Percentiles rank a stretch among this genome's conserved stretches.
Evolutionary conservation across 2,797 vertebrate genomes (phyloP).

Genomic region (Ispidina lecontei): DNA sequence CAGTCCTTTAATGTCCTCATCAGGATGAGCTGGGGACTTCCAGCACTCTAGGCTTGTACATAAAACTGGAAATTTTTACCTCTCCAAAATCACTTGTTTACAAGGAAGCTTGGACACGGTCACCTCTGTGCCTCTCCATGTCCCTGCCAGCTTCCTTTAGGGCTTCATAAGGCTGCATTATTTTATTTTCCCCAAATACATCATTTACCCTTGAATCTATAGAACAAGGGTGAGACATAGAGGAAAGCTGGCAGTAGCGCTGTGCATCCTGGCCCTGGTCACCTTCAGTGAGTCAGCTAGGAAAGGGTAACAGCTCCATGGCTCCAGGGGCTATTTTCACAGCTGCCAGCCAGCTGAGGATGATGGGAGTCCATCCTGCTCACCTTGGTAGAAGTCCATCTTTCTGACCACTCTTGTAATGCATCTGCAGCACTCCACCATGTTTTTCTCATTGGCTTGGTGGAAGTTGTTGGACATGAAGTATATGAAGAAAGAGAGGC

Average conservation of each 20-base stretch:
- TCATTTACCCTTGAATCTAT: neutral
- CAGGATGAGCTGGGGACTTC: conserved; percentile 12
- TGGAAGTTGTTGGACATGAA: neutral
- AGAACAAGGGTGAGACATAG: neutral
- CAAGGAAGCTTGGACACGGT: neutral
- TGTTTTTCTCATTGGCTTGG: neutral
- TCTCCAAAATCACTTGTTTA: conserved; percentile 23
- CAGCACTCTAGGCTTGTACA: neutral
- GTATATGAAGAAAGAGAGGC: neutral
- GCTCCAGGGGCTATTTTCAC: neutral
- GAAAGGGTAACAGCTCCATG: neutral
- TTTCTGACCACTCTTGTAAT: neutral
- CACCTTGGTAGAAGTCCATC: neutral
- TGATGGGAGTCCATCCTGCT: neutral
- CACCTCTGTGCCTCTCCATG: neutral
- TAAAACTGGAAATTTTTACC: conserved; percentile 37
- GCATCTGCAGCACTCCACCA: neutral
- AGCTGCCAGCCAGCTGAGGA: neutral
- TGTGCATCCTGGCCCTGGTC: conserved; percentile 27
- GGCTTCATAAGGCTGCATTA: conserved; percentile 19
- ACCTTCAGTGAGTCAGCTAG: neutral
- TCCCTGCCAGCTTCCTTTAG: conserved; percentile 18
- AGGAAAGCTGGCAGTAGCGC: conserved; percentile 9
- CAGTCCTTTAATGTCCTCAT: neutral
- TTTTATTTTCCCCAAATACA: neutral